Evolutionary conservation across 2,888 invertebrate genomes (phyloP).

Genomic region (Cylindroiulus punctatus): DNA sequence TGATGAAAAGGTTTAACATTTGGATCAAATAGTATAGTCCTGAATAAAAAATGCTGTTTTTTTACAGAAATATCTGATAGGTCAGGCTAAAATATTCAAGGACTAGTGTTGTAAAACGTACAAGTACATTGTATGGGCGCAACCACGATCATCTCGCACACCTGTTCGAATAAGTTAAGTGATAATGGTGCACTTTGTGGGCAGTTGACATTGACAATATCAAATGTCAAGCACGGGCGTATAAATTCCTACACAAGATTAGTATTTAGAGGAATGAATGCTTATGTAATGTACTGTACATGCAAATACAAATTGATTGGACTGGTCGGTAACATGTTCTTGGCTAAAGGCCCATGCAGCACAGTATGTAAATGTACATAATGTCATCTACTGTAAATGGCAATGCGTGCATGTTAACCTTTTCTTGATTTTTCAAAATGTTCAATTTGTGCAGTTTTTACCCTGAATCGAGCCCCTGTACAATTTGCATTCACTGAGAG

Average conservation of each 20-base stretch:
- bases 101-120: background rate
- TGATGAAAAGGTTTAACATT: too few relatives aligned
- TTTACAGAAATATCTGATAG: background rate
- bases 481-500: background rate
- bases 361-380: too few relatives aligned
- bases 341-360: too few relatives aligned
- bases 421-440: too few relatives aligned
- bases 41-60: background rate
- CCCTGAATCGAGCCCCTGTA: background rate
- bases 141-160: background rate
- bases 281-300: too few relatives aligned
- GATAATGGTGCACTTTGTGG: background rate
- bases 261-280: too few relatives aligned
- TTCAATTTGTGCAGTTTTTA: background rate
- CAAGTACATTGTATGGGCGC: background rate
- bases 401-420: too few relatives aligned
- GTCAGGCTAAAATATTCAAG: conserved; percentile 2
- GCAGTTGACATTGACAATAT: conserved; percentile 23
- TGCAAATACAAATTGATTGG: too few relatives aligned
- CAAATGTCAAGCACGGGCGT: conserved; percentile 2
- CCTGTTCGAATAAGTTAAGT: background rate
- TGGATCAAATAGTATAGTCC: background rate
- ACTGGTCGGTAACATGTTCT: too few relatives aligned
- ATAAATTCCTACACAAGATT: too few relatives aligned
- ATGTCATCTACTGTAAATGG: too few relatives aligned